Evolutionary conservation across 2,888 invertebrate genomes (phyloP).

Genomic region (Apodemia duryi): DNA sequence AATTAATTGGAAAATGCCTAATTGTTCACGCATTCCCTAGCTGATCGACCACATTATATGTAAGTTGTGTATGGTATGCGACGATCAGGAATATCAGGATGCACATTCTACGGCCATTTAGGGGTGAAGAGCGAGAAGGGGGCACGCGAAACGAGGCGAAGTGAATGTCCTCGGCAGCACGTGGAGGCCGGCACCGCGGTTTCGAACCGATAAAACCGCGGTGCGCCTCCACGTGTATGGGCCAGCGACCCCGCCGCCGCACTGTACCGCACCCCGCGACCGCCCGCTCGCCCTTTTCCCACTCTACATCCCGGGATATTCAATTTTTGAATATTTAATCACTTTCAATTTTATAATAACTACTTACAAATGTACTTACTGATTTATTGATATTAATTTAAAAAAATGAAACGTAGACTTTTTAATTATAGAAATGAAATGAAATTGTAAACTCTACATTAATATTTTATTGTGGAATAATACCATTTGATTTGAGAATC

Average conservation of each 20-base stretch:
- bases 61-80: constrained; percentile 62
- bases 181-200: constrained; percentile 75
- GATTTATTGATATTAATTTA: not conserved
- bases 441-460: not conserved
- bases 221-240: constrained; percentile 75
- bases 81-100: constrained; percentile 72
- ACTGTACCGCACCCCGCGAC: constrained; percentile 44
- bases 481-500: not conserved
- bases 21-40: constrained; percentile 39
- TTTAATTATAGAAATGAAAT: not conserved
- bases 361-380: not conserved
- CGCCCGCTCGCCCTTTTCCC: constrained; percentile 45
- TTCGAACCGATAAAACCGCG: constrained; percentile 55
- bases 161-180: constrained; percentile 69
- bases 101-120: constrained; percentile 58
- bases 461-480: not conserved
- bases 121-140: constrained; percentile 53
- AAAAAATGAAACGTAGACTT: not conserved
- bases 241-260: constrained; percentile 58
- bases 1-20: constrained; percentile 23
- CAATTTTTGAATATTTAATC: constrained; percentile 15
- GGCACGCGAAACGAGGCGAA: constrained; percentile 52
- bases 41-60: constrained; percentile 65
- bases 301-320: constrained; percentile 32
- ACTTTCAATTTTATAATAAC: constrained; percentile 22